Conservation (phyloP, 2,113 vertebrate genomes). For the Oryctolagus cuniculus region mOryCun1.1 NC_091433.1:175600001-175600500, state of each 20-base stretch:
- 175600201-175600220: conserved; percentile 25
- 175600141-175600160: conserved; percentile 35
- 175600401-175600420: conserved; percentile 2
- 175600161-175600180: conserved; percentile 38
- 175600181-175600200: conserved; percentile 20
- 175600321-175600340: not conserved
- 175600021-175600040: conserved; percentile 10
- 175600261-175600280: conserved; percentile 11
- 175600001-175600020: conserved; percentile 9
- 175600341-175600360: conserved; percentile 2
- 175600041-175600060: conserved; percentile 17
- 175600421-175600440: not conserved
- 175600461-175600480: not conserved
- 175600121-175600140: not conserved
- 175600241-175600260: conserved; percentile 5
- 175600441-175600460: not conserved
- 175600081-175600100: not conserved
- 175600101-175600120: conserved; percentile 16
- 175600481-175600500: not conserved
- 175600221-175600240: not conserved
- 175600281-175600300: not conserved
- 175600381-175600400: not conserved
- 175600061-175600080: not conserved
- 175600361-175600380: conserved; percentile 23
- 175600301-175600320: conserved; percentile 16